Percentiles rank a stretch among this genome's conserved stretches.
These are phyloP conservation scores for Neodontobutis hainanensis DNA, from an alignment of 2,113 vertebrate species.

Conservation along the genomic window DNA sequence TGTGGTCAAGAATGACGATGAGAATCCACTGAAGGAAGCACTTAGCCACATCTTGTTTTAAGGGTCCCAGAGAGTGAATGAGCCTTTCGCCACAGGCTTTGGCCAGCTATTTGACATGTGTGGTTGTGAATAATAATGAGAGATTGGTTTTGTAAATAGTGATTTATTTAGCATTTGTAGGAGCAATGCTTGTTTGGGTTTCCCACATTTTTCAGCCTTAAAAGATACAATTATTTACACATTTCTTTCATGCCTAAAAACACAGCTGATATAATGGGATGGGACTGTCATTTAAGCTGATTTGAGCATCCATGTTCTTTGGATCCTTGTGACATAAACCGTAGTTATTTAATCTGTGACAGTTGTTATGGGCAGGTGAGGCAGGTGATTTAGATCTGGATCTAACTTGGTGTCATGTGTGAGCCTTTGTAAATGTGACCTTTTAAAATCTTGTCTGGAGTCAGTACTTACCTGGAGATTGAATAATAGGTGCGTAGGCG, in stretches of 20 bases:
- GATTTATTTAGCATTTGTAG: not conserved
- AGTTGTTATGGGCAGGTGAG: conserved; percentile 19
- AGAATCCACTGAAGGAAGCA: conserved; percentile 1
- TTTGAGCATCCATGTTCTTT: conserved; percentile 34
- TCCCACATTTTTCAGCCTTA: too few species aligned
- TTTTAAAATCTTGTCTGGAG: conserved; percentile 18
- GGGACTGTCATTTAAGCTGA: conserved; percentile 29
- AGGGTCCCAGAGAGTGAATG: conserved; percentile 20
- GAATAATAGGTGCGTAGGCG: conserved; percentile 31
- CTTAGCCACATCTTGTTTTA: conserved; percentile 23
- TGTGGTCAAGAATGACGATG: not conserved
- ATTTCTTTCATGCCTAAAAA: too few species aligned
- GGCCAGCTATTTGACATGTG: conserved; percentile 26
- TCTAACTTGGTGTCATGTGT: not conserved
- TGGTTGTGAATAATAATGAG: conserved; percentile 50
- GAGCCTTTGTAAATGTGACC: not conserved
- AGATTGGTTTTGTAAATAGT: not conserved
- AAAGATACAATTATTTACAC: too few species aligned
- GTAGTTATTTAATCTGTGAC: conserved; percentile 31
- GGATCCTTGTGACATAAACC: conserved; percentile 20
- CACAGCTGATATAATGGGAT: too few species aligned
- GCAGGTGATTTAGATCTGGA: not conserved
- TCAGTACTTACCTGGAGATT: conserved; percentile 11
- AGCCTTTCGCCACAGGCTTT: conserved; percentile 15
- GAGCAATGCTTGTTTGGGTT: too few species aligned